Base-by-base conservation (phyloP, 1,140 invertebrate genomes). In the Platyscapa corneri region DNA sequence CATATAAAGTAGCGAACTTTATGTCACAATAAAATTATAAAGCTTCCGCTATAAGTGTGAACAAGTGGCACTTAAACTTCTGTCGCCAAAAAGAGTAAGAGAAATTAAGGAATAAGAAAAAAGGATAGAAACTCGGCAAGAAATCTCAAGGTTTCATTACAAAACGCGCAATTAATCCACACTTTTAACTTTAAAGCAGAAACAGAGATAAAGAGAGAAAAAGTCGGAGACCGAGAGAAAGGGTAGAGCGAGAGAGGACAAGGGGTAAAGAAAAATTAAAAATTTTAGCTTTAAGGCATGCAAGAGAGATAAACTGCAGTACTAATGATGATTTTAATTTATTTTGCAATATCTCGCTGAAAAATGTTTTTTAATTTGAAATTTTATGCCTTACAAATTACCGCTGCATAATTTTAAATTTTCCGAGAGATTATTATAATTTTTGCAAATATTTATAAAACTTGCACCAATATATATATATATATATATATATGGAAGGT, bases 11-110 rank as follows among this genome's bases (percentile, higher is more conserved):
- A 77, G 74, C 83, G 46, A 85, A 75, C 83, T 80, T 79, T 85
- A 80, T 37, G 83, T 75, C 76, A 74, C 77, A 74, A 60, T 85
- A 78, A 85, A 85, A 85, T 80, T n/a, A 80, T 85, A 85, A 84
- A 85, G 83, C 76, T 46, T 32, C 42, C 27, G 83, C 75, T 78
- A 77, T 49, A 65, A 83, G 70, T 83, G 72, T 10, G 65, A 30
- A 53, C 37, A 46, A 77, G 60, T 42, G 75, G 76, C 64, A 42
- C 76, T 79, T 84, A 67, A 79, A 76, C 56, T 77, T 65, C 30
- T 23, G n/a, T 32, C 34, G 23, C 56, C 81, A 0, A 32, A 72
- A 18, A 46, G 12, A 65, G 32, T 18, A 30, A 67, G 39, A 49
- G 37, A 49, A 77, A 2, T 49, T 2, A 81, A 46, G 67, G 7